Conservation (phyloP, 2,888 invertebrate species). For the Drosophila peninsularis region DNA sequence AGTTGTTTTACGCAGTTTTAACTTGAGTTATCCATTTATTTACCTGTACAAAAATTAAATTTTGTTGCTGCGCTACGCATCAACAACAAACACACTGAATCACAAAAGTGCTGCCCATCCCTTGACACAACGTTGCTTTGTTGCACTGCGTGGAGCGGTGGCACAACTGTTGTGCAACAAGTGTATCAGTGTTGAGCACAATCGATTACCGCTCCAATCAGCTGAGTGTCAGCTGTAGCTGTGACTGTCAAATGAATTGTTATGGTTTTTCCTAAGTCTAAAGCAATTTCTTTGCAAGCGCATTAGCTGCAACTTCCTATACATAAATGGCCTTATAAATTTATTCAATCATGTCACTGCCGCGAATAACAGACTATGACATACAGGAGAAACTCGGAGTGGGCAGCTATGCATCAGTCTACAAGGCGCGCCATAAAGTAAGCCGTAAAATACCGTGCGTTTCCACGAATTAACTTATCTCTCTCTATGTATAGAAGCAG, state of each 20-base stretch:
- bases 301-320: background rate
- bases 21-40: conserved; percentile 27
- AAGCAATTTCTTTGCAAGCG: background rate
- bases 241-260: conserved; percentile 38
- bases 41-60: conserved; percentile 45
- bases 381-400: conserved; percentile 91
- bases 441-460: background rate
- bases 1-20: background rate
- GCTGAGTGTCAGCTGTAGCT: conserved; percentile 21
- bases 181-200: background rate
- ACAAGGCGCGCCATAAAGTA: conserved; percentile 88
- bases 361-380: conserved; percentile 88
- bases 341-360: conserved; percentile 67
- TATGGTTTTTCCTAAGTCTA: conserved; percentile 34
- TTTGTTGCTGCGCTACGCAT: conserved; percentile 51
- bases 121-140: conserved; percentile 26
- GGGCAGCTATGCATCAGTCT: conserved; percentile 94
- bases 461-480: conserved; percentile 4
- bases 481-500: conserved; percentile 84
- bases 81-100: conserved; percentile 60
- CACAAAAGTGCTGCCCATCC: conserved; percentile 41
- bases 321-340: conserved; percentile 24
- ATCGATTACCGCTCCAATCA: conserved; percentile 18
- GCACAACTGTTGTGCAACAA: conserved; percentile 39
- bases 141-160: conserved; percentile 2